Conservation (phyloP, 2,888 invertebrate species). For the Drosophila affinis region DNA sequence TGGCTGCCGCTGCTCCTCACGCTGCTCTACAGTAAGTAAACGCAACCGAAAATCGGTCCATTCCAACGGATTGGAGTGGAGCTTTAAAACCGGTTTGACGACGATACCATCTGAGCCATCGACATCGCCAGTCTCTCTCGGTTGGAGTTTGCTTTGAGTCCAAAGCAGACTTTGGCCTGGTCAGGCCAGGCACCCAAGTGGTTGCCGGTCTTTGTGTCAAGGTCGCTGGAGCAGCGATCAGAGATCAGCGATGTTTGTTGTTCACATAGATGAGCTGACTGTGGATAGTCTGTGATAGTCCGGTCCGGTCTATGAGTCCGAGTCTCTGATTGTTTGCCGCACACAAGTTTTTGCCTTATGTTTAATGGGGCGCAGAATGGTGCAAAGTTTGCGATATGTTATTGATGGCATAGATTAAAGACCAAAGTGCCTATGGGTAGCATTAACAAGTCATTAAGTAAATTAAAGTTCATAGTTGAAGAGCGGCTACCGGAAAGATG, state of each 20-base stretch:
- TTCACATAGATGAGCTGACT: neutral
- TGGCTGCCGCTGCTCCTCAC: slow-evolving; percentile 53
- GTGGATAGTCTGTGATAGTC: slow-evolving; percentile 16
- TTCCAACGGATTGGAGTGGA: slow-evolving; percentile 2
- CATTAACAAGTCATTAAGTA: neutral
- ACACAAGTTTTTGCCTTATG: neutral
- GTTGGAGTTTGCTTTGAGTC: slow-evolving; percentile 25
- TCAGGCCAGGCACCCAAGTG: slow-evolving; percentile 36
- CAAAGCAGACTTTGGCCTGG: slow-evolving; percentile 36
- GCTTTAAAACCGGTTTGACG: slow-evolving; percentile 39
- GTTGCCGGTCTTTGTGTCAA: slow-evolving; percentile 80
- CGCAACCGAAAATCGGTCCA: slow-evolving; percentile 14
- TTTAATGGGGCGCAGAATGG: slow-evolving; percentile 1
- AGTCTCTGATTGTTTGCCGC: slow-evolving; percentile 9
- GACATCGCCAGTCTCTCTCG: slow-evolving; percentile 25
- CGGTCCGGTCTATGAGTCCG: neutral
- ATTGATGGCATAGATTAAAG: neutral
- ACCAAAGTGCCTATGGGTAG: slow-evolving; percentile 8
- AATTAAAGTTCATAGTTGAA: neutral
- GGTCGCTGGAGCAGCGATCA: slow-evolving; percentile 59
- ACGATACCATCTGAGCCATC: slow-evolving; percentile 14
- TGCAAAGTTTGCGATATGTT: slow-evolving; percentile 17
- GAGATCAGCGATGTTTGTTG: slow-evolving; percentile 15
- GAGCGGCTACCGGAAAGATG: neutral
- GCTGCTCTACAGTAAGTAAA: slow-evolving; percentile 66